A percentile compares a stretch with the other conserved stretches of the same genome.
phyloP scores from a whole-genome alignment of 2,113 vertebrate genomes.

The Saimiri boliviensis region DNA sequence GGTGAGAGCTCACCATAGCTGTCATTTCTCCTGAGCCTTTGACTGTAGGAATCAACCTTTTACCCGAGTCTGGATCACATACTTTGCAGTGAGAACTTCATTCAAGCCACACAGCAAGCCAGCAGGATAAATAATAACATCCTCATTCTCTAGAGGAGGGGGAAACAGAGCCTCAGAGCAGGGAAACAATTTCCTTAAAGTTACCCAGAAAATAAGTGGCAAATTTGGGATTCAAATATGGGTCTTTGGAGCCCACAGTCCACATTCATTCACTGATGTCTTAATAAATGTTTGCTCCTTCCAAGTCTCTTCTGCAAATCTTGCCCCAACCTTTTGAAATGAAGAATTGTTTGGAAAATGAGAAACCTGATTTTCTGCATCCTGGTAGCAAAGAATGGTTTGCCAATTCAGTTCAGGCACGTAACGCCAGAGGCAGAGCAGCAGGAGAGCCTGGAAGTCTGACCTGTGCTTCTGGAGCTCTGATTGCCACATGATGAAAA shows the following conservation, averaged over 20 bases:
- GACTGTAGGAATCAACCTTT: background rate
- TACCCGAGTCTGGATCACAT: background rate
- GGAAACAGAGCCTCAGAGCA: background rate
- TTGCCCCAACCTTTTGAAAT: background rate
- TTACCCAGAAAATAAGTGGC: background rate
- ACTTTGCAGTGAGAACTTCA: background rate
- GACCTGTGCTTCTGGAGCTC: background rate
- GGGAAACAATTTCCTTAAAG: background rate
- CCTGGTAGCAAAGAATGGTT: background rate
- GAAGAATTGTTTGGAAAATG: background rate
- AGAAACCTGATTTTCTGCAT: constrained; percentile 38
- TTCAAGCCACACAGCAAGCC: background rate
- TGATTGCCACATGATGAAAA: background rate
- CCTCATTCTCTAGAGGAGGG: background rate
- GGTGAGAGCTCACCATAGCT: background rate
- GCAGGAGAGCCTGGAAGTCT: background rate
- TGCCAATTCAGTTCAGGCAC: background rate
- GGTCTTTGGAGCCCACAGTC: background rate
- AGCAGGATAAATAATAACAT: background rate
- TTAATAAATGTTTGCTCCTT: background rate
- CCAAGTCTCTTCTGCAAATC: background rate
- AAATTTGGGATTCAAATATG: background rate
- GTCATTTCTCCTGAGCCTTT: background rate
- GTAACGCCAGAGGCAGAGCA: background rate
- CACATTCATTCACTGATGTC: background rate